Base-by-base conservation (phyloP, 2,113 vertebrate species). In the Nansenia antarctica region DNA sequence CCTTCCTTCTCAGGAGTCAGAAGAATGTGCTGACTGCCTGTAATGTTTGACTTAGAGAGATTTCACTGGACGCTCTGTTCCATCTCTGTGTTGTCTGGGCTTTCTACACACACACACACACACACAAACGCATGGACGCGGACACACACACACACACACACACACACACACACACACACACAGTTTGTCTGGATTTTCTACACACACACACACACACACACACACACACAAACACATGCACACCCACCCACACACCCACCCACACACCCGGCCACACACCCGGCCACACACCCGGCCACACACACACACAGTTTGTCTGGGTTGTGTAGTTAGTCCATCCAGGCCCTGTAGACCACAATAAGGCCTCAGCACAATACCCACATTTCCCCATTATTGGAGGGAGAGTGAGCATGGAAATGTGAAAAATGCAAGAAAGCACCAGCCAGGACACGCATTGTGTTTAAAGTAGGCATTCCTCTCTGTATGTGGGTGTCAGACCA, bases 401-500 rank as follows among this genome's bases (percentile, higher is more conserved):
- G 1, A 60, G 32, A 69, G 2, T 3, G 52, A 60, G 62, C 67
- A 39, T 49, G 70, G 62, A 49, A 62, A 73, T 83, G 67, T 64
- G 30, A 80, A 79, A 83, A 90, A 82, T 79, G 29, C 70, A 31
- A 29, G 6, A 71, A 47, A 3, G 27, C 75, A 73, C 83, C 60
- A 76, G 79, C 80, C 37, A 20, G 62, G 67, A 70, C 84, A 82
- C 76, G 86, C 35, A 66, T 29, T n/a, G 5, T 29, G 62, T 78
- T 76, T 70, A 53, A 70, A 79, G 81, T 75, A 59, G 42, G 32
- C 15, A n/a, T 39, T 65, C 49, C 34, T 65, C 49, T 75, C 65
- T 78, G 53, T 12, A 4, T 30, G 24, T 57, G 49, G 37, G 45
- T 69, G 54, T 85, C 73, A 84, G 63, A 15, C 18, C 37, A 42